Evolutionary conservation across 2,113 vertebrate genomes (phyloP).

Genomic region (Triplophysa siluroides): DNA sequence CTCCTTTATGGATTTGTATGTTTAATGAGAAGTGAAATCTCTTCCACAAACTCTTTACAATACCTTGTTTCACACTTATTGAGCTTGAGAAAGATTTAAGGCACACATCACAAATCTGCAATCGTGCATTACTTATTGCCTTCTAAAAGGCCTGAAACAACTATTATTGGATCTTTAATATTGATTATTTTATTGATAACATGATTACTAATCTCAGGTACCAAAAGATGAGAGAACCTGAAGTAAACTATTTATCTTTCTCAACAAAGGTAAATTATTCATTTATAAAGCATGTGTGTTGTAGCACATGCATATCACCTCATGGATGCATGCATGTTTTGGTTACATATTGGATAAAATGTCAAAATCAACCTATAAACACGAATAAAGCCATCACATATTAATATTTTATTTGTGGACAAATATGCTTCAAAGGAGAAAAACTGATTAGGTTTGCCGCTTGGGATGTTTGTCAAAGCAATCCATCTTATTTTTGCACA

Average conservation of each 20-base stretch:
- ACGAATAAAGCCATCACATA: conserved; percentile 37
- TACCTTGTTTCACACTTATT: too few relatives aligned
- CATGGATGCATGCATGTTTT: conserved; percentile 53
- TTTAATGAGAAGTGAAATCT: too few relatives aligned
- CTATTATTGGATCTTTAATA: conserved; percentile 8
- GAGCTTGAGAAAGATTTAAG: too few relatives aligned
- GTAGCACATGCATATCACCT: neutral
- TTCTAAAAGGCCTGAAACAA: conserved; percentile 25
- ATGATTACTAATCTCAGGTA: neutral
- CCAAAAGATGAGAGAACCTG: neutral
- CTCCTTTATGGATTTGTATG: too few relatives aligned
- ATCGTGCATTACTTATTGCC: conserved; percentile 43
- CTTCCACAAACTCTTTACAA: too few relatives aligned
- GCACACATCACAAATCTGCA: neutral
- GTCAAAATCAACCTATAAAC: conserved; percentile 36
- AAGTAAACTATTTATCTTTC: conserved; percentile 40
- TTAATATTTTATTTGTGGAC: conserved; percentile 61
- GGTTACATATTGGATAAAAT: conserved; percentile 51
- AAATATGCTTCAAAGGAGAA: conserved; percentile 52
- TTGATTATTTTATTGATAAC: conserved; percentile 8
- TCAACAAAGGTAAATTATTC: conserved; percentile 47
- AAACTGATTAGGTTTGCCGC: conserved; percentile 49
- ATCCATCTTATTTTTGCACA: conserved; percentile 8
- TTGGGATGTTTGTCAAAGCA: conserved; percentile 39
- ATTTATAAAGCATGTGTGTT: neutral